Evolutionary conservation across 1,140 invertebrate species (phyloP).

Genomic region (Drosophila lacertosa): DNA sequence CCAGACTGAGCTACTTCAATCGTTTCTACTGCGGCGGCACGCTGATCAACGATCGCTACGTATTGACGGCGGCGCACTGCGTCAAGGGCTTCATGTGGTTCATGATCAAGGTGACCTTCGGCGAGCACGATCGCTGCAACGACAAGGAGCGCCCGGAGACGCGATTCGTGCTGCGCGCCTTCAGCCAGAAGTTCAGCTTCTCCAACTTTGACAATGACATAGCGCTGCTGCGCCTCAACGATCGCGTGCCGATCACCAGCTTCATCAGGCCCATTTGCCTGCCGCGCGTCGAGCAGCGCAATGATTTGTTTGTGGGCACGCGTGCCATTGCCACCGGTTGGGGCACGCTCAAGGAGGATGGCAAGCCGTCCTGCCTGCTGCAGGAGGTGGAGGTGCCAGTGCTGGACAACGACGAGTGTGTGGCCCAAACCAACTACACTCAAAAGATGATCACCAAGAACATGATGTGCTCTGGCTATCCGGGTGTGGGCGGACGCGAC

Average conservation of each 20-base stretch:
- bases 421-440: slow-evolving; percentile 90
- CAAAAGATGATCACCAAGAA: slow-evolving; percentile 92
- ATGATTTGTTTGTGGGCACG: slow-evolving; percentile 86
- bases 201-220: slow-evolving; percentile 94
- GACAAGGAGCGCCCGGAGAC: slow-evolving; percentile 89
- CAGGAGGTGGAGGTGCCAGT: slow-evolving; percentile 93
- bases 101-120: slow-evolving; percentile 94
- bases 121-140: slow-evolving; percentile 92
- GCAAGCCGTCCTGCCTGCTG: slow-evolving; percentile 91
- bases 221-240: slow-evolving; percentile 90
- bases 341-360: slow-evolving; percentile 92
- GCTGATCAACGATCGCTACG: slow-evolving; percentile 92
- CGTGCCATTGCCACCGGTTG: slow-evolving; percentile 92
- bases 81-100: slow-evolving; percentile 95
- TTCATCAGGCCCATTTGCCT: slow-evolving; percentile 92
- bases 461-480: slow-evolving; percentile 94
- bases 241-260: slow-evolving; percentile 89
- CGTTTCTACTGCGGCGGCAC: slow-evolving; percentile 94
- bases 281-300: slow-evolving; percentile 87
- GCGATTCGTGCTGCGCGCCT: slow-evolving; percentile 89
- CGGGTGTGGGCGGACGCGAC: slow-evolving; percentile 90
- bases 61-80: slow-evolving; percentile 92
- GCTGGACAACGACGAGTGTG: slow-evolving; percentile 90
- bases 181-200: slow-evolving; percentile 91
- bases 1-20: slow-evolving; percentile 90